Evolutionary conservation across 2,797 vertebrate species (phyloP).

Genomic region (Gadopsis marmoratus): DNA sequence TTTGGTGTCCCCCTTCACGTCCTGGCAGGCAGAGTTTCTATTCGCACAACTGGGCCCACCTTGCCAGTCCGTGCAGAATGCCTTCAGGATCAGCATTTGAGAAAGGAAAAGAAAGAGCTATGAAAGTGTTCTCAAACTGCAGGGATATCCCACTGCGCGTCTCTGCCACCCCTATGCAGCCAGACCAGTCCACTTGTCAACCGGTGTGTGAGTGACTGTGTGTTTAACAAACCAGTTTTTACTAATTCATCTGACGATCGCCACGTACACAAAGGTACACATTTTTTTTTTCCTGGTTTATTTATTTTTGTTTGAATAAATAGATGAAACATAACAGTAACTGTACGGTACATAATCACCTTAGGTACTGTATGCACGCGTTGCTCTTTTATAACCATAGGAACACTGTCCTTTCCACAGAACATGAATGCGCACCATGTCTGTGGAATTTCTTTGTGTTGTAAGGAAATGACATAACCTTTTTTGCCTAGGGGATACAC

Average conservation of each 20-base stretch:
- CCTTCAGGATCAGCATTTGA: background rate
- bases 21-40: no score
- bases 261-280: background rate
- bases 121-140: background rate
- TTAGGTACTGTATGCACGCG: no score
- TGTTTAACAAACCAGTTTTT: slow-evolving; percentile 2
- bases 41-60: no score
- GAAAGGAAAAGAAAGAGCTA: background rate
- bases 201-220: background rate
- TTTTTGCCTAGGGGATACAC: slow-evolving; percentile 36
- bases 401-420: slow-evolving; percentile 1
- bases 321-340: background rate
- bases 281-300: background rate
- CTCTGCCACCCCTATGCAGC: background rate
- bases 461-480: slow-evolving; percentile 26
- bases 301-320: background rate
- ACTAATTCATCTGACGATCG: background rate
- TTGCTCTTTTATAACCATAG: background rate
- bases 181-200: background rate
- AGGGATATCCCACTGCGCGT: no score
- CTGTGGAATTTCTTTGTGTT: slow-evolving; percentile 8
- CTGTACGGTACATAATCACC: background rate
- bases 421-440: background rate
- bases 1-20: no score
- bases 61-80: no score